Base-by-base conservation (phyloP, 1,140 invertebrate species). In the Listronotus bonariensis region DNA sequence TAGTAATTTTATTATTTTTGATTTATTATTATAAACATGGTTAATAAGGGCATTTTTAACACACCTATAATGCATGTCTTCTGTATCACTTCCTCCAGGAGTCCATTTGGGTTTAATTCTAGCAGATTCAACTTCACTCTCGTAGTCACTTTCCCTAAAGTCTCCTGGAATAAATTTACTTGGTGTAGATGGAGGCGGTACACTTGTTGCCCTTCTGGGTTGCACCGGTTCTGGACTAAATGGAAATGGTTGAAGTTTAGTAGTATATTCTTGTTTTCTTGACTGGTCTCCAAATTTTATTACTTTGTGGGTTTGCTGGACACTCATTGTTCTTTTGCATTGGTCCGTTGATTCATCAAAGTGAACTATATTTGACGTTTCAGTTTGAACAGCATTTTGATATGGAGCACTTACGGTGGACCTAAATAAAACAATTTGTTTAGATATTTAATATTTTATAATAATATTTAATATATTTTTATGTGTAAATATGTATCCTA, bases 301-400 rank as follows among this genome's bases (percentile, higher is more conserved):
- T 6, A 89, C 81, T 18, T 85, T 80, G 54, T 86, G 88, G 0
- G 86, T 89, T 73, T 89, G 87, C 67, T 89, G 84, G 40, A 89
- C 82, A 49, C 85, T 88, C 7, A 89, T 82, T 26, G 88, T 84
- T 43, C 87, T 80, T 60, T 85, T 80, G 9, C 81, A 83, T 26
- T 81, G 86, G 68, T 88, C 86, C 3, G 86, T 88, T 0, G 87
- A 86, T 72, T 89, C 88, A 61, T 87, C 84, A 81, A 89, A 87
- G 66, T 85, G 82, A 66, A 89, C 83, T 4, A 84, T 82, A 70
- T 89, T 88, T 59, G 86, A 88, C 0, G 83, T 85, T 76, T 89
- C 87, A 0, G 85, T 85, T 52, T 85, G 85, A 38, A 86, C 78
- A 0, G 85, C 84, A 66, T 84, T 85, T 43, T 82, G 81, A 69